Conservation (phyloP, 2,797 vertebrate species). For the Sylvia borin region DNA sequence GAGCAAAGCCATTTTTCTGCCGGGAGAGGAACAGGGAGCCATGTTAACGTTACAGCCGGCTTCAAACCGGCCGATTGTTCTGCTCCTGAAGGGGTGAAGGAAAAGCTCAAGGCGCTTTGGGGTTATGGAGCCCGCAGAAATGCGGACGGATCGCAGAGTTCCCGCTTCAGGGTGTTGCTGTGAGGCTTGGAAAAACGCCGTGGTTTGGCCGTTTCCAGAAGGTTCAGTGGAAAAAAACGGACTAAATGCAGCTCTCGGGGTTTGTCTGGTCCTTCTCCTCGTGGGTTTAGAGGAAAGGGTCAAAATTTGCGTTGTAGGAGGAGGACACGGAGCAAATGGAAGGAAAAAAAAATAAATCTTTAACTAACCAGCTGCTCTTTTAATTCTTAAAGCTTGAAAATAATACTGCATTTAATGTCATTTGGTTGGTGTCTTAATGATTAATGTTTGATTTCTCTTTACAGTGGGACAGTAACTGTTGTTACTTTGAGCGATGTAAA, state of each 20-base stretch:
- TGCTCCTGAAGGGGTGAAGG: fast-evolving
- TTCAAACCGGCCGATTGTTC: fast-evolving
- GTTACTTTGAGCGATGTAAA: neutral
- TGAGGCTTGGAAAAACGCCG: neutral
- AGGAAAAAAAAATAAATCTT: neutral
- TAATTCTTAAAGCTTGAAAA: neutral
- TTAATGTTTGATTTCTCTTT: neutral
- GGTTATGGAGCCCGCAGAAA: fast-evolving
- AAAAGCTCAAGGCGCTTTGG: neutral
- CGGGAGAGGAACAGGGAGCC: neutral
- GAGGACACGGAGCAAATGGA: neutral
- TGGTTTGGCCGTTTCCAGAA: neutral
- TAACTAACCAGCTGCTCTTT: neutral
- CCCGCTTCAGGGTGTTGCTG: neutral
- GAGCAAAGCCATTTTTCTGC: neutral
- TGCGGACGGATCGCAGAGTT: neutral
- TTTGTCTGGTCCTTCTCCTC: neutral
- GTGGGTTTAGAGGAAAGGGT: neutral
- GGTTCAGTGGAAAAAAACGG: neutral
- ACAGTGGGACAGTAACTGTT: neutral
- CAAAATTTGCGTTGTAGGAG: neutral
- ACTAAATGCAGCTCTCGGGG: neutral
- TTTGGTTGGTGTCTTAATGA: neutral
- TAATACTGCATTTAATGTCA: neutral
- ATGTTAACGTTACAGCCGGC: neutral